A percentile compares a stretch with the other conserved stretches of the same genome.
phyloP scores from a whole-genome alignment of 2,113 vertebrate genomes.

The Gulo gulo region DNA sequence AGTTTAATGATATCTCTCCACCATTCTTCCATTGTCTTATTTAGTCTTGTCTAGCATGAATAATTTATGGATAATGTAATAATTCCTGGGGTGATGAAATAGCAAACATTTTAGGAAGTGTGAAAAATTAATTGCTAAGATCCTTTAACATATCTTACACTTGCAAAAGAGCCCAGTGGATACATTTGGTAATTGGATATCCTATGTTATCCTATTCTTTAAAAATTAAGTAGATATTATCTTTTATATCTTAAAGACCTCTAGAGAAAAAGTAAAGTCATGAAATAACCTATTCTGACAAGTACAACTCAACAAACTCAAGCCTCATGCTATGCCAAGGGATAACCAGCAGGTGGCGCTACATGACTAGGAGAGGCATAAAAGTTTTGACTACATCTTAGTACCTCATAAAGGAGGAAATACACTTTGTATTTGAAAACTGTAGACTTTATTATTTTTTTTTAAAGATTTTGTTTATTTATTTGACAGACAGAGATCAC shows the following conservation, averaged over 20 bases:
- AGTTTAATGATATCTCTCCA: background rate
- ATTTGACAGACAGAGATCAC: no score
- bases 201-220: background rate
- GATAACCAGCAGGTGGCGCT: conserved; percentile 58
- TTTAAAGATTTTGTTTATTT: no score
- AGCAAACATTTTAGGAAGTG: background rate
- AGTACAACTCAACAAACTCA: background rate
- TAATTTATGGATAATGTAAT: background rate
- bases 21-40: background rate
- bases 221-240: background rate
- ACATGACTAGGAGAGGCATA: background rate
- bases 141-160: background rate
- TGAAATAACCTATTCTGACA: background rate
- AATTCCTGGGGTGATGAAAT: conserved; percentile 12
- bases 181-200: background rate
- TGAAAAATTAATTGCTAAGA: background rate
- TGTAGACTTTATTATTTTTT: rapidly evolving
- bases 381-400: background rate
- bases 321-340: background rate
- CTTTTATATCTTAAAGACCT: conserved; percentile 31
- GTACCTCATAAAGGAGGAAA: background rate
- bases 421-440: background rate
- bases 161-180: background rate
- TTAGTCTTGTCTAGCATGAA: background rate
- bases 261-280: background rate